Conservation (phyloP, 2,888 invertebrate genomes). For the Callyntrura guangdongensis region DNA sequence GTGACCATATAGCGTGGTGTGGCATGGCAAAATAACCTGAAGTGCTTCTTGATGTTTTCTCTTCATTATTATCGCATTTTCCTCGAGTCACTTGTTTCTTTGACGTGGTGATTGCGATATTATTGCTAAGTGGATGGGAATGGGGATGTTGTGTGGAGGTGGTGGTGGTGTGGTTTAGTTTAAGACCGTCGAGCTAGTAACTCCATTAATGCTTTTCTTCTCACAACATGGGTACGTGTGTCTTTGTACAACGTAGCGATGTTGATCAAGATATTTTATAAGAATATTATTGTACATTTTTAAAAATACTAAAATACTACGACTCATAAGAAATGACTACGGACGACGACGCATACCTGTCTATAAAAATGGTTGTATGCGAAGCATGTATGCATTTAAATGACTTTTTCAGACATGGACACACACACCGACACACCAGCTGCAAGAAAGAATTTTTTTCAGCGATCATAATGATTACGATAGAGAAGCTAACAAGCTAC, state of each 20-base stretch:
- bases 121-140: slow-evolving; percentile 42
- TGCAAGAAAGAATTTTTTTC: too few species aligned
- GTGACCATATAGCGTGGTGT: not conserved
- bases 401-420: too few species aligned
- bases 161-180: not conserved
- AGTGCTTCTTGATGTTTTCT: slow-evolving; percentile 56
- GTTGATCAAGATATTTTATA: not conserved
- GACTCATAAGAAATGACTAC: not conserved
- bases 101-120: not conserved
- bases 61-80: slow-evolving; percentile 54
- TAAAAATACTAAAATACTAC: not conserved
- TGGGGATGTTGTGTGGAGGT: not conserved
- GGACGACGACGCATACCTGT: not conserved
- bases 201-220: slow-evolving; percentile 23
- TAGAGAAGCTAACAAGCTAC: too few species aligned
- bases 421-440: too few species aligned
- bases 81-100: slow-evolving; percentile 43
- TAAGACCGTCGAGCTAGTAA: not conserved
- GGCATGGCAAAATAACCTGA: not conserved
- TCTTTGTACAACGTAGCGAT: too few species aligned
- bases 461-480: too few species aligned
- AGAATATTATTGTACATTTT: slow-evolving; percentile 7
- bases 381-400: not conserved
- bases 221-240: not conserved
- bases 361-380: not conserved